Conservation (phyloP, 2,113 vertebrate species). For the Hirundichthys speculiger region DNA sequence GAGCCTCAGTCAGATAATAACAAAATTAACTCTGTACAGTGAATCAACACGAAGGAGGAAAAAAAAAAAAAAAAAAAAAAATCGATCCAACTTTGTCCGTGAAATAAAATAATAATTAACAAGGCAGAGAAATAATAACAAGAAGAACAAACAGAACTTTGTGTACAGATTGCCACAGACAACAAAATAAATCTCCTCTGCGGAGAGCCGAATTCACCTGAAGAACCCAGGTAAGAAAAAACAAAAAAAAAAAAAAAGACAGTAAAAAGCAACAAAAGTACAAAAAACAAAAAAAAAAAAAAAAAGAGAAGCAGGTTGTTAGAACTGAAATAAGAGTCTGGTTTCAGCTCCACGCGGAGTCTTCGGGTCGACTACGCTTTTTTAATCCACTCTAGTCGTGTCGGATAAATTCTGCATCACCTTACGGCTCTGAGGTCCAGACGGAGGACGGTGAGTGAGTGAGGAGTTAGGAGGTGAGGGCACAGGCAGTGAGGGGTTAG, state of each 20-base stretch:
- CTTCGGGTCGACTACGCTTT: constrained; percentile 36
- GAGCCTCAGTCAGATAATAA: constrained; percentile 81
- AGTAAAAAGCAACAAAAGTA: constrained; percentile 68
- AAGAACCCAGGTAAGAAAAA: constrained; percentile 71
- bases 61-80: too few relatives aligned
- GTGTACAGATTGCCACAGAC: constrained; percentile 92
- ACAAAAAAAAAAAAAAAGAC: constrained; percentile 77
- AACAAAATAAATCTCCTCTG: constrained; percentile 87
- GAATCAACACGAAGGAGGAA: constrained; percentile 68
- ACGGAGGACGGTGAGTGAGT: not conserved
- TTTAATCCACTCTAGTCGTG: constrained; percentile 26
- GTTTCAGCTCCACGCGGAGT: constrained; percentile 66
- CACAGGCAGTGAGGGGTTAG: constrained; percentile 26
- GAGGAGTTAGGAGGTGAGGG: constrained; percentile 28
- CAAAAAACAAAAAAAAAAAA: constrained; percentile 70
- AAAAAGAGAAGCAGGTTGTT: constrained; percentile 84
- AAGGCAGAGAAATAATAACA: constrained; percentile 55
- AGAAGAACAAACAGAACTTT: constrained; percentile 84
- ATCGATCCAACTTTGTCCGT: constrained; percentile 54
- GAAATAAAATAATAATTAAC: constrained; percentile 72
- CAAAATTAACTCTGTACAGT: constrained; percentile 88
- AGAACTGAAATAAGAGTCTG: constrained; percentile 82
- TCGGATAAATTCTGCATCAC: constrained; percentile 19
- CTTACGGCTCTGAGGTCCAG: constrained; percentile 9
- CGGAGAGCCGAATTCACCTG: constrained; percentile 82